Evolutionary conservation across 2,113 vertebrate species (phyloP), one percentile per base, ranked within the genome.

Genomic region (Tringa solitaria): DNA sequence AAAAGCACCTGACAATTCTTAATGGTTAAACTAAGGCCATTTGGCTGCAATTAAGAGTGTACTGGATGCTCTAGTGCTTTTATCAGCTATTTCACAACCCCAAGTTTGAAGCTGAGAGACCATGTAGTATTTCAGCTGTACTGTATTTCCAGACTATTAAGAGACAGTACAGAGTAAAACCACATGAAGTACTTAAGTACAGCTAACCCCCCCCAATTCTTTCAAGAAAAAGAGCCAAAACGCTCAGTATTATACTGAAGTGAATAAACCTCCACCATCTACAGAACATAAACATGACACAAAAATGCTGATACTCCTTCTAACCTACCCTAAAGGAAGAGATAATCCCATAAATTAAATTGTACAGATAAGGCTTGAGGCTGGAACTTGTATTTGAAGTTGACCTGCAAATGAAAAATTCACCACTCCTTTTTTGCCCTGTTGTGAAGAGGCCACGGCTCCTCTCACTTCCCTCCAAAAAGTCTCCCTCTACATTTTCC

Each of bases 371-470:
- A 96, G 81, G 70, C 80, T 95, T 97, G 94, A 96, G 94, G 96
- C 96, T 95, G 91, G 69, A 96, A 94, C 28, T 51, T 43, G 95
- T 95, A 97, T 96, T 94, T 89, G 77, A 96, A 96, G 96, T 96
- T 97, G 96, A 97, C 89, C 96, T 96, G 96, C 96, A 97, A 97
- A 97, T 30, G 95, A 94, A 94, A 95, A 95, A 90, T 61, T 82
- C 45, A 75, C 33, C 57, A 27, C 46, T 39, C 22, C 14, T 37
- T 53, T 87, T 45, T 22, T 2, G 16, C 2, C 22, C 30, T 21
- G 8, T 1, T 80, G 27, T 72, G 32, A 75, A 67, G 17, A 81
- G 30, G 54, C 8, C 4, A 14, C 4, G 33, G 45, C 92, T 18
- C 28, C 10, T 67, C 61, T 87, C n/a, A 5, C 33, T 57, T 56